Conservation (phyloP, 2,888 invertebrate species). For the Craniophora ligustri region DNA sequence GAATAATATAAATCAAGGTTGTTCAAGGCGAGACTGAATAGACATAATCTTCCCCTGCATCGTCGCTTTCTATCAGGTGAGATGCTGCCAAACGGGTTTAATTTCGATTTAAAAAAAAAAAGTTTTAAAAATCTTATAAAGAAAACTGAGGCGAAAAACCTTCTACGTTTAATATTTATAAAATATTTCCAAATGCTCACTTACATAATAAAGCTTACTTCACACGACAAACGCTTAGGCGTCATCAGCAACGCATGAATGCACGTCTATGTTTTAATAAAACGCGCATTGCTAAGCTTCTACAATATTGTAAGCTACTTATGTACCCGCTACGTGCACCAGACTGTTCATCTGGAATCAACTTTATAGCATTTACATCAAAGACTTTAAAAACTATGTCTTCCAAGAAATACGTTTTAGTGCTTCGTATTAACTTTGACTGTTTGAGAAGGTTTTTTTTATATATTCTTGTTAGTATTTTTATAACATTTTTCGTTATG, state of each 20-base stretch:
- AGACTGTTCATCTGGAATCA: constrained; percentile 1
- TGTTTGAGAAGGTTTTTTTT: background rate
- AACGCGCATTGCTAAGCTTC: constrained; percentile 4
- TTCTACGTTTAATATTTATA: background rate
- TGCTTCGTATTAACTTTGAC: background rate
- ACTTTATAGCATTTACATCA: background rate
- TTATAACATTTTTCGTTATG: too few species aligned
- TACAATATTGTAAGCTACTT: constrained; percentile 19
- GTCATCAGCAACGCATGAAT: background rate
- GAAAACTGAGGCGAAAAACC: too few species aligned
- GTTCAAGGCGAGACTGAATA: too few species aligned
- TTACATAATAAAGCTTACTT: background rate
- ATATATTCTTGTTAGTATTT: too few species aligned
- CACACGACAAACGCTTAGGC: background rate
- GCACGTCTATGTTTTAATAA: constrained; percentile 10
- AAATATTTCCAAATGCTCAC: background rate
- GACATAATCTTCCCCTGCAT: too few species aligned
- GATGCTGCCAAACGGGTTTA: too few species aligned
- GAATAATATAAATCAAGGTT: too few species aligned
- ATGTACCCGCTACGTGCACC: background rate
- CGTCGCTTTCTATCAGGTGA: too few species aligned
- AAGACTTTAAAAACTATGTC: background rate
- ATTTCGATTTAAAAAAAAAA: too few species aligned
- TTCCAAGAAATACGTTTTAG: too few species aligned
- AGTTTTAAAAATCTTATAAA: too few species aligned